Base-by-base conservation (phyloP, 1,140 invertebrate genomes). In the Cydia strobilella region DNA sequence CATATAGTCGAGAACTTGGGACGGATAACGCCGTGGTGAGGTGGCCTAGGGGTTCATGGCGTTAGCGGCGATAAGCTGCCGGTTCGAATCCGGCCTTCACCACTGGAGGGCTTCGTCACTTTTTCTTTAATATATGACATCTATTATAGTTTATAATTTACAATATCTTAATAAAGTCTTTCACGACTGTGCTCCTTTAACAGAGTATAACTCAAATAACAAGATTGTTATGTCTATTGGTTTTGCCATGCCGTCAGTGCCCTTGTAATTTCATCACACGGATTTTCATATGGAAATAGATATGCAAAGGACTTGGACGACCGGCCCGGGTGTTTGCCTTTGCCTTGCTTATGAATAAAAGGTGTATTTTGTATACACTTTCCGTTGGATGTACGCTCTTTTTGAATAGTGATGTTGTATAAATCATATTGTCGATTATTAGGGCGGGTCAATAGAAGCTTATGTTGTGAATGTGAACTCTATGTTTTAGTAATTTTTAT, bases 251-350 rank as follows among this genome's bases (percentile, higher is more conserved):
- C n/a, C 42, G 42, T 13, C 42, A 15, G 2, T 45, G n/a, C 18
- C 54, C 54, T 59, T 59, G 7, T 59, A 23, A 59, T 59, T 20
- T 23, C n/a, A 59, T 59, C 54, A 59, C 7, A 59, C 54, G 20
- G 54, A 59, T 59, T 59, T 59, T 59, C 18, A 59, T 59, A 59
- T 59, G 54, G 18, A 59, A 59, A 59, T 59, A 59, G 54, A 59
- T 23, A 59, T 59, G 54, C 20, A 59, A 59, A 59, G 54, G 20
- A 12, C 54, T 23, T 20, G 6, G 54, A 6, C 54, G 20, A 59
- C 9, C 20, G 54, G 20, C 18, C 20, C 0, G 54, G 0, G 9
- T 59, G 51, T 59, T 20, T 23, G 54, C 51, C n/a, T n/a, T 15
- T 15, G 12, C 12, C 45, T 20, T 54, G n/a, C n/a, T 54, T 0